Conservation (phyloP, 2,113 vertebrate genomes). For the Mola mola region DNA sequence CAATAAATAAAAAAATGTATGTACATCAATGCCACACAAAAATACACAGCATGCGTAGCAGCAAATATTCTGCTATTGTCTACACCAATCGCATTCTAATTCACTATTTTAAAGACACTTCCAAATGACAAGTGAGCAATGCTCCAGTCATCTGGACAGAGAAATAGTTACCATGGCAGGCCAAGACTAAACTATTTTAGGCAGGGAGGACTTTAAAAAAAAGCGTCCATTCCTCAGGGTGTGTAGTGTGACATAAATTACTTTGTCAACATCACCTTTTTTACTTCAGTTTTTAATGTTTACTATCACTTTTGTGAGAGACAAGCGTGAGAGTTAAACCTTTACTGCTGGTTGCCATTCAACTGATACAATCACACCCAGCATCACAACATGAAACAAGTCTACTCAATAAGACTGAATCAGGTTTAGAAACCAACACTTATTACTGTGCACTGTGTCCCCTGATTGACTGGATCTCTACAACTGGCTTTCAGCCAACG, state of each 20-base stretch:
- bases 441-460: background rate
- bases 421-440: background rate
- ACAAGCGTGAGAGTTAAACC: background rate
- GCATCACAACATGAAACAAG: conserved; percentile 1
- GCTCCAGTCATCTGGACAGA: no score
- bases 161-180: background rate
- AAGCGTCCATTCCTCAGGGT: background rate
- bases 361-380: conserved; percentile 7
- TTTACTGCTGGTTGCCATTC: background rate
- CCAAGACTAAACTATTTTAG: background rate
- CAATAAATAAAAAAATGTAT: no score
- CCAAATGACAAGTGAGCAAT: no score
- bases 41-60: no score
- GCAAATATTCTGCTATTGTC: no score
- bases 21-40: no score
- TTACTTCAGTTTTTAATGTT: background rate
- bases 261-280: background rate
- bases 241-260: no score
- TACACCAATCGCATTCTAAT: no score
- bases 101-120: no score
- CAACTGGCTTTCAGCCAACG: background rate
- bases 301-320: background rate
- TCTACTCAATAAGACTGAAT: no score
- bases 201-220: background rate
- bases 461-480: background rate